Conservation (phyloP, 2,888 invertebrate genomes). For the Strigamia transsilvanica region DNA sequence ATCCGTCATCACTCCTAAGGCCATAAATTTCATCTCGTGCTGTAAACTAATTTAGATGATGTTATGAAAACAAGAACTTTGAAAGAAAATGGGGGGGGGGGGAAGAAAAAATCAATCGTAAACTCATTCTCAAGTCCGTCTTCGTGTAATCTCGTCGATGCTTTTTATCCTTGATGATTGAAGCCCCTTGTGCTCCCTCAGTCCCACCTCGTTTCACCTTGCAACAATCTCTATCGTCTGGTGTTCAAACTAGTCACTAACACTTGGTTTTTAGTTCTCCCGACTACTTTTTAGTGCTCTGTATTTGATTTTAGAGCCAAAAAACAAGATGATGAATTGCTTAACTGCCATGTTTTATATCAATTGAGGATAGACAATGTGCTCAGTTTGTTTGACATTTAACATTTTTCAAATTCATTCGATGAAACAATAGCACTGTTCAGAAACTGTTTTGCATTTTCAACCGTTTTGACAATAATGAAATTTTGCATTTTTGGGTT, state of each 20-base stretch:
- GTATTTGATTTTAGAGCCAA: too few species aligned
- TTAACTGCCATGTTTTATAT: not conserved
- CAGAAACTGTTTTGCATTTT: too few species aligned
- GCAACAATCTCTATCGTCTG: not conserved
- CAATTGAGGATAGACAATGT: too few species aligned
- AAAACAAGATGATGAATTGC: not conserved
- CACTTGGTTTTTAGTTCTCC: too few species aligned
- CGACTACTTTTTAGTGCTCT: too few species aligned
- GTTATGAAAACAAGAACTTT: not conserved
- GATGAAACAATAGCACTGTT: too few species aligned
- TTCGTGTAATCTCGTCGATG: conserved; percentile 20
- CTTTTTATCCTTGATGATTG: not conserved
- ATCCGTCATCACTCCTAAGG: conserved; percentile 1
- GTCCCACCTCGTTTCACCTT: not conserved
- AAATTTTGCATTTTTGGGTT: too few species aligned
- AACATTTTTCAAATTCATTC: too few species aligned
- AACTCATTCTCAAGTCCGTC: not conserved
- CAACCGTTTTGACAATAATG: too few species aligned
- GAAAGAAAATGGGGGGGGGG: not conserved
- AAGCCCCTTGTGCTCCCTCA: not conserved
- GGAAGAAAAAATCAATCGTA: not conserved
- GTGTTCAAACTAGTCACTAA: not conserved
- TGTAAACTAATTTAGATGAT: conserved; percentile 21
- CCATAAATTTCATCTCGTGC: conserved; percentile 16
- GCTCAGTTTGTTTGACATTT: too few species aligned